phyloP scores from a whole-genome alignment of 2,888 invertebrate genomes.

The Limenitis camilla region DNA sequence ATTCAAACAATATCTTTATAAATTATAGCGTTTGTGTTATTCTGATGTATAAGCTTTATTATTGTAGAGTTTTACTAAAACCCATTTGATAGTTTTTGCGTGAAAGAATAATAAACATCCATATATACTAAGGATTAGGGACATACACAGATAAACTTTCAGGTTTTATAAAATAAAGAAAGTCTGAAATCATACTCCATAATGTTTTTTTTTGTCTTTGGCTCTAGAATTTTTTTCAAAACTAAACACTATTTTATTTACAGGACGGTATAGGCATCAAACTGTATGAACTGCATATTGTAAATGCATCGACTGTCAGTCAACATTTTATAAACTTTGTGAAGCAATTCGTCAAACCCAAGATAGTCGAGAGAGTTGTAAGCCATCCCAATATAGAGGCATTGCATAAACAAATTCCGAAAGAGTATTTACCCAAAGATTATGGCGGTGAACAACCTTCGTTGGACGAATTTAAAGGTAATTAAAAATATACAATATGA shows the following conservation, averaged over 20 bases:
- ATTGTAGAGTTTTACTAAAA: too few species aligned
- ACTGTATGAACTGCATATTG: conserved; percentile 53
- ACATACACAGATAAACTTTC: too few species aligned
- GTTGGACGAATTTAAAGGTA: conserved; percentile 51
- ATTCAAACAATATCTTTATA: too few species aligned
- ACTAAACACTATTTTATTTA: conserved; percentile 18
- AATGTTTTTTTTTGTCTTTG: not conserved
- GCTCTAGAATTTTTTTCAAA: not conserved
- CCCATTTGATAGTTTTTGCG: too few species aligned
- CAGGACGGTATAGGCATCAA: conserved; percentile 64
- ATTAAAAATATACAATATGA: not conserved
- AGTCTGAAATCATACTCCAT: not conserved
- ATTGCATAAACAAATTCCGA: conserved; percentile 44
- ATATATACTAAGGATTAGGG: too few species aligned
- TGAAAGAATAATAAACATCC: too few species aligned
- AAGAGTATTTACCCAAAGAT: conserved; percentile 47
- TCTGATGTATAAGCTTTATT: too few species aligned
- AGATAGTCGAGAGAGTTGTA: conserved; percentile 51
- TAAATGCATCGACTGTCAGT: conserved; percentile 51
- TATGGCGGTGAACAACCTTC: conserved; percentile 49
- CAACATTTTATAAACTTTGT: conserved; percentile 46
- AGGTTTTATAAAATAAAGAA: too few species aligned
- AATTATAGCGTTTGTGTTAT: too few species aligned
- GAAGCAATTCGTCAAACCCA: conserved; percentile 54
- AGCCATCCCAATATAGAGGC: conserved; percentile 45